phyloP scores from a whole-genome alignment of 2,888 invertebrate species.

The Tenthredo notha region DNA sequence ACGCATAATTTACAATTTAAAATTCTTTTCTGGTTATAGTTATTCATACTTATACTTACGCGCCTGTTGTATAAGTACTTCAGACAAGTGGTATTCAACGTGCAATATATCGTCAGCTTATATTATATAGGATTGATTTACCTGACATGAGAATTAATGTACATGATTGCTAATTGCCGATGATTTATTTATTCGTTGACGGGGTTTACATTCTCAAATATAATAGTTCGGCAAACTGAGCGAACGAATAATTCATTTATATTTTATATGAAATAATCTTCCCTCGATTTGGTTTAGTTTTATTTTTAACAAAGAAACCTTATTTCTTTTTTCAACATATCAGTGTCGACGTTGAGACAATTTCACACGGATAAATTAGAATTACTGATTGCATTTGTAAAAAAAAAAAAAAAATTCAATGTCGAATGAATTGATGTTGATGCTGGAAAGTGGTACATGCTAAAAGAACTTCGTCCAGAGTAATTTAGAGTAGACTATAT shows the following conservation, averaged over 20 bases:
- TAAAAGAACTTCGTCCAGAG: background rate
- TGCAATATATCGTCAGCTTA: background rate
- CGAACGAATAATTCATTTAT: background rate
- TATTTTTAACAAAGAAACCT: background rate
- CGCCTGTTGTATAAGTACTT: background rate
- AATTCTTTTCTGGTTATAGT: background rate
- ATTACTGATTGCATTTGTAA: background rate
- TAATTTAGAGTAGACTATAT: background rate
- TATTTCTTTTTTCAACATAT: background rate
- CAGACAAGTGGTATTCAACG: constrained; percentile 3
- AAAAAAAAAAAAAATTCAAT: background rate
- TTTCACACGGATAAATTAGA: background rate
- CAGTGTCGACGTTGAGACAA: background rate
- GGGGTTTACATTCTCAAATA: background rate
- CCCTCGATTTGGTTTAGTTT: too few species aligned
- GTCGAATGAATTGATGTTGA: background rate
- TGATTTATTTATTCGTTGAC: background rate
- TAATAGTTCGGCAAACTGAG: background rate
- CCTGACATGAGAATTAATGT: background rate
- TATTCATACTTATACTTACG: too few species aligned
- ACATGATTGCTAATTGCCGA: background rate
- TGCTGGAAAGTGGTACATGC: background rate
- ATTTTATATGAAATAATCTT: too few species aligned
- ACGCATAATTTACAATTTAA: background rate
- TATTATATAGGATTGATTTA: background rate